Conservation (phyloP, 2,797 vertebrate species). For the Hypotaenidia okinawae region DNA sequence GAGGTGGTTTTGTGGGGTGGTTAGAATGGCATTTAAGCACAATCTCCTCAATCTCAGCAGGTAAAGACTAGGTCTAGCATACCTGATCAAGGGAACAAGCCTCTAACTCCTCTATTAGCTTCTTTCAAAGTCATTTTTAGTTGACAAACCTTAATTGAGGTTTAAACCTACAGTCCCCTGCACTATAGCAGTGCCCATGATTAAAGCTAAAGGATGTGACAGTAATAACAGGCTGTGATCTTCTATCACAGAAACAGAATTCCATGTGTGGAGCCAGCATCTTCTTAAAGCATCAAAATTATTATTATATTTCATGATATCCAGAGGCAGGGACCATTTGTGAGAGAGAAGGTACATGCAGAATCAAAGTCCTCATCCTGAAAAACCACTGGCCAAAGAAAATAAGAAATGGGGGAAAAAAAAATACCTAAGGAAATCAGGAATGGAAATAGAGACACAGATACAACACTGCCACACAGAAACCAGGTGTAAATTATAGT, state of each 20-base stretch:
- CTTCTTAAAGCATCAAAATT: neutral
- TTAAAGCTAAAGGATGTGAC: neutral
- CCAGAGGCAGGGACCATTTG: neutral
- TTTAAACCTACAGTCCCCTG: neutral
- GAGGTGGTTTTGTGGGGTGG: neutral
- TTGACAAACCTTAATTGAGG: neutral
- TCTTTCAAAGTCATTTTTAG: neutral
- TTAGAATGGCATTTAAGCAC: neutral
- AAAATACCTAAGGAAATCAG: neutral
- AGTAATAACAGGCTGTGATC: neutral
- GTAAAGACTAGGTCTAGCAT: neutral
- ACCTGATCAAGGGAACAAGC: neutral
- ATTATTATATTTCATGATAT: neutral
- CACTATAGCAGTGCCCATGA: neutral
- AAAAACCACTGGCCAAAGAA: neutral
- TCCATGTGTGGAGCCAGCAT: neutral
- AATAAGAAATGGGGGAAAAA: neutral
- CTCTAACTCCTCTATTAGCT: neutral
- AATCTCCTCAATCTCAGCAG: neutral
- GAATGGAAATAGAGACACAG: neutral
- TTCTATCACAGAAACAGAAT: neutral
- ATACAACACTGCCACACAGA: neutral
- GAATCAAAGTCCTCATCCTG: too few relatives aligned
- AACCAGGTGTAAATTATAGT: neutral
- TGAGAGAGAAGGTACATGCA: neutral